Evolutionary conservation across 2,888 invertebrate genomes (phyloP), one percentile per base, ranked within the genome.

Genomic region (Physocephala rufipes): DNA sequence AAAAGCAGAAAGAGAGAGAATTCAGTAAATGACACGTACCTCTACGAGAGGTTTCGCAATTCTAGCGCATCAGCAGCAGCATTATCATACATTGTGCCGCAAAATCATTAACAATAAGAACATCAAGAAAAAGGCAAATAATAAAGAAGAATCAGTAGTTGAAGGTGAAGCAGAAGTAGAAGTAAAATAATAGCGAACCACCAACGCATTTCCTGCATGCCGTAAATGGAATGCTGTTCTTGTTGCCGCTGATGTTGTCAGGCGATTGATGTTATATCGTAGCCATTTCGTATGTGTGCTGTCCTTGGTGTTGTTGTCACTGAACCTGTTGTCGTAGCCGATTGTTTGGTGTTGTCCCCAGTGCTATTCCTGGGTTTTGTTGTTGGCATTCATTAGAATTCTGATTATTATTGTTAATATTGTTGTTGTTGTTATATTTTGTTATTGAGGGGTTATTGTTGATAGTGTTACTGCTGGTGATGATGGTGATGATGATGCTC

Each of bases 161-260:
- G n/a, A n/a, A n/a, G n/a, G 58, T 36, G 51, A 26, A 47, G 47
- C 58, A 51, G 47, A 59, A 62, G 55, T 55, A 64, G 58, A 43
- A 64, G 63, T 13, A 49, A 36, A 5, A 45, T 4, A 36, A 36
- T 9, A 7, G 36, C 36, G 28, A 53, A 36, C 28, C 62, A 30
- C 58, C 43, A 70, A 70, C 70, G 64, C 66, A 55, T 66, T 66
- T 66, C 53, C 66, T 66, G 53, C 13, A 7, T 36, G 36, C 36
- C 36, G 9, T 36, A 36, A 36, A 36, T 36, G 36, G 36, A 36
- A 7, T 36, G 36, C 45, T 63, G 65, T 36, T 36, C 28, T 30
- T 66, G 12, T 53, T 36, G 5, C 15, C 49, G 49, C 19, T 21
- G 47, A 16, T 26, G 45, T 26, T 64, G 45, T 26, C 26, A n/a